Conservation (phyloP, 2,113 vertebrate species). For the Ictalurus punctatus region DNA sequence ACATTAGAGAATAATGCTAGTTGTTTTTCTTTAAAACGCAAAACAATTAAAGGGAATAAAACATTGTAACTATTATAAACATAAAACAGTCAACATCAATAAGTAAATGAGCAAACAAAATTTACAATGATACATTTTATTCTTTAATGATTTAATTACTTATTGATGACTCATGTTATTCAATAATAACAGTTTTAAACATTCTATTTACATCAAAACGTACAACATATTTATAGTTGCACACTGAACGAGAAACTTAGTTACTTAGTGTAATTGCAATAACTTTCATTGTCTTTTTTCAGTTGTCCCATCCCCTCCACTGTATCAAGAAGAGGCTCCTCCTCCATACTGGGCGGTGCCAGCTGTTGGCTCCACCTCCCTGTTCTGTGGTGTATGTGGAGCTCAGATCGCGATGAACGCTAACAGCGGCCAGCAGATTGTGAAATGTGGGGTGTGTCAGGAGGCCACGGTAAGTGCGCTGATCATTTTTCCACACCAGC, state of each 20-base stretch:
- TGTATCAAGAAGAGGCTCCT: neutral
- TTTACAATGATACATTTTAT: too few species aligned
- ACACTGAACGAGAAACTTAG: neutral
- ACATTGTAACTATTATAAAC: neutral
- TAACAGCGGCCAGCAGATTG: neutral
- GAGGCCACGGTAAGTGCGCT: neutral
- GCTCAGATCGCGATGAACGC: neutral
- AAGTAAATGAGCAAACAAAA: neutral
- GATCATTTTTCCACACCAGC: neutral
- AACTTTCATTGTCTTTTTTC: neutral
- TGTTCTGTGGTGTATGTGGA: neutral
- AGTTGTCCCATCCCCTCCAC: neutral
- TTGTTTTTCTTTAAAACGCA: neutral
- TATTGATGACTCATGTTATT: too few species aligned
- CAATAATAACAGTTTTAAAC: neutral
- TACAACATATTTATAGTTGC: too few species aligned
- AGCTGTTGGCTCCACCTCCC: neutral
- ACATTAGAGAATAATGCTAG: neutral
- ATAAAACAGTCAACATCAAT: neutral
- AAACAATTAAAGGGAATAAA: neutral
- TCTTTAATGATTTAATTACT: too few species aligned
- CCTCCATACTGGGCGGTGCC: neutral
- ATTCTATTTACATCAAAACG: neutral
- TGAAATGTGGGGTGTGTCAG: slow-evolving; percentile 5
- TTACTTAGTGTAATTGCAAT: neutral